Percentiles rank a stretch among this genome's conserved stretches.
Evolutionary conservation across 2,113 vertebrate genomes (phyloP).

Genomic region (Hypanus sabinus): DNA sequence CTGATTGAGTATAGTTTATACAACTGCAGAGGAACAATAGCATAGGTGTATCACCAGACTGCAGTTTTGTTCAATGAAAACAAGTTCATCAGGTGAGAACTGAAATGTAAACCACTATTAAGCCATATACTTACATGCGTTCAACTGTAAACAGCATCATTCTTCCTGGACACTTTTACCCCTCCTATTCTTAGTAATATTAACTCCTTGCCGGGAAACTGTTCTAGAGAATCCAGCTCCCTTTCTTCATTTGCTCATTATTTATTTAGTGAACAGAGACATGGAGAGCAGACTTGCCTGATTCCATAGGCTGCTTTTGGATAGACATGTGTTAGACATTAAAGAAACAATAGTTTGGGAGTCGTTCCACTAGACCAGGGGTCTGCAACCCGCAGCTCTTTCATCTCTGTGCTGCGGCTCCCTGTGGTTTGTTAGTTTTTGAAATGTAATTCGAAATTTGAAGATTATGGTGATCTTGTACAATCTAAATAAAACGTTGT

Average conservation of each 20-base stretch:
- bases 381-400: too few species aligned
- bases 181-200: background rate
- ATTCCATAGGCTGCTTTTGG: background rate
- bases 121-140: background rate
- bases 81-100: background rate
- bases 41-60: background rate
- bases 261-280: background rate
- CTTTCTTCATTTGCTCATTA: background rate
- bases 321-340: background rate
- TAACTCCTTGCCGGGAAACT: background rate
- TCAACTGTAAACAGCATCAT: background rate
- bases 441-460: too few species aligned
- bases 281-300: background rate
- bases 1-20: background rate
- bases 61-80: background rate
- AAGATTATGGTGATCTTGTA: too few species aligned
- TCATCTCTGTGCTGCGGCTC: too few species aligned
- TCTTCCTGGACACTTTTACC: background rate
- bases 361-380: background rate
- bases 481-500: too few species aligned
- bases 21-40: background rate
- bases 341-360: background rate
- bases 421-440: too few species aligned
- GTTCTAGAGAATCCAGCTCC: background rate
- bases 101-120: background rate